These are phyloP conservation scores for Hyaena hyaena DNA, from an alignment of 2,113 vertebrate genomes.

Conservation along the genomic window DNA sequence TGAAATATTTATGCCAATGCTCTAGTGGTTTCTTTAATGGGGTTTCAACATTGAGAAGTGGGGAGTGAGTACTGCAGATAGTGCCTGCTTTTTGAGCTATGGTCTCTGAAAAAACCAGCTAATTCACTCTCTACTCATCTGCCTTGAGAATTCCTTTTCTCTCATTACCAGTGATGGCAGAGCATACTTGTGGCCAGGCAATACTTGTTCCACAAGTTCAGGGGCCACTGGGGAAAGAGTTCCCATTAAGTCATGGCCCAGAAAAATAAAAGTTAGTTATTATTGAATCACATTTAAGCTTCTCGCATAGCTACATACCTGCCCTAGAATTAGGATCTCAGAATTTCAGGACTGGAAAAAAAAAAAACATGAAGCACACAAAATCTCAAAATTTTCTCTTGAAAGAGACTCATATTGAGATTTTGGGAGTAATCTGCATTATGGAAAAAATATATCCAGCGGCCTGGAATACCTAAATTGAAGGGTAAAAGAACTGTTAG, in stretches of 20 bases:
- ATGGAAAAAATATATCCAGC: background rate
- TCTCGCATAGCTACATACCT: background rate
- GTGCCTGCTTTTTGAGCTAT: background rate
- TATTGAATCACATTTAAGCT: background rate
- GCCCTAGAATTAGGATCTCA: background rate
- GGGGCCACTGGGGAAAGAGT: background rate
- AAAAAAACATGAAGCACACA: background rate
- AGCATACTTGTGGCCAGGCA: background rate
- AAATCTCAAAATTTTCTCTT: background rate
- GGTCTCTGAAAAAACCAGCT: slow-evolving; percentile 12
- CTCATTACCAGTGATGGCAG: background rate
- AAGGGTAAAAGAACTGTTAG: background rate
- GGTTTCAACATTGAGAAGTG: background rate
- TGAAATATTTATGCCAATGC: slow-evolving; percentile 58
- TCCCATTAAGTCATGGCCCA: background rate
- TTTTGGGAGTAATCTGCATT: background rate
- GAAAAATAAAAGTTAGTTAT: slow-evolving; percentile 4
- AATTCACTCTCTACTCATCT: background rate
- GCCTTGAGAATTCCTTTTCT: background rate
- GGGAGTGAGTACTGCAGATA: background rate
- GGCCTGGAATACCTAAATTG: background rate
- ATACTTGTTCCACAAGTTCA: background rate
- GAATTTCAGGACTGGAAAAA: background rate
- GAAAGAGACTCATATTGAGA: background rate
- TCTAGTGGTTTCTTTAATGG: slow-evolving; percentile 36